Evolutionary conservation across 1,140 invertebrate genomes (phyloP).

Genomic region (Drosophila mojavensis): DNA sequence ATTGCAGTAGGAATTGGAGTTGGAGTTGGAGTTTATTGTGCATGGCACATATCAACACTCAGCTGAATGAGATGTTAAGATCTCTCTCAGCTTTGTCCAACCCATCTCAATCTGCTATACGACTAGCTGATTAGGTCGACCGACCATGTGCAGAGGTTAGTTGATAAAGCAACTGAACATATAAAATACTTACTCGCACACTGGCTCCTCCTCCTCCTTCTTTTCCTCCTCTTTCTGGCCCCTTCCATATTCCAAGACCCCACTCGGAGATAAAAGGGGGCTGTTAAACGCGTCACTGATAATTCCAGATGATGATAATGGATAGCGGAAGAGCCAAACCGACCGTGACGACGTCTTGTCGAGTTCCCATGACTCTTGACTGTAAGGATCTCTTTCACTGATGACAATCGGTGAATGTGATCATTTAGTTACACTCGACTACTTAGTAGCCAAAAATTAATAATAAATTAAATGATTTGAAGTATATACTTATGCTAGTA

Average conservation of each 20-base stretch:
- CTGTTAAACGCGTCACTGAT: conserved; percentile 52
- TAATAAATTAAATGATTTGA: too few species aligned
- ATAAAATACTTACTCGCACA: neutral
- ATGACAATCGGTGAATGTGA: neutral
- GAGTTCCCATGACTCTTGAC: conserved; percentile 24
- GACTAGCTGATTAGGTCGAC: conserved; percentile 35
- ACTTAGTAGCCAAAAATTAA: too few species aligned
- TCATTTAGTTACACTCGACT: conserved; percentile 17
- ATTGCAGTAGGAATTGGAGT: neutral
- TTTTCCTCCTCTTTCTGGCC: neutral
- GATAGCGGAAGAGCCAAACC: conserved; percentile 42
- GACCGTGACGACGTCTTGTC: conserved; percentile 30
- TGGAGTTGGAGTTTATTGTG: neutral
- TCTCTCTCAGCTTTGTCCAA: neutral
- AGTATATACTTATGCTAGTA: too few species aligned
- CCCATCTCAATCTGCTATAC: neutral
- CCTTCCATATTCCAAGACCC: neutral
- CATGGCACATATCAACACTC: conserved; percentile 28
- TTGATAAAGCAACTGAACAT: conserved; percentile 34
- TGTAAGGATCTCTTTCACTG: conserved; percentile 9
- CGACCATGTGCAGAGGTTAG: conserved; percentile 49
- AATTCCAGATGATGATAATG: conserved; percentile 49
- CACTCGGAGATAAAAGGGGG: conserved; percentile 27
- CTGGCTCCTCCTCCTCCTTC: neutral
- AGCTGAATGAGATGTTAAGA: conserved; percentile 35